Percentiles rank a stretch among this genome's conserved stretches.
Conservation (phyloP, 2,113 vertebrate species). For the Serinus canaria region DNA sequence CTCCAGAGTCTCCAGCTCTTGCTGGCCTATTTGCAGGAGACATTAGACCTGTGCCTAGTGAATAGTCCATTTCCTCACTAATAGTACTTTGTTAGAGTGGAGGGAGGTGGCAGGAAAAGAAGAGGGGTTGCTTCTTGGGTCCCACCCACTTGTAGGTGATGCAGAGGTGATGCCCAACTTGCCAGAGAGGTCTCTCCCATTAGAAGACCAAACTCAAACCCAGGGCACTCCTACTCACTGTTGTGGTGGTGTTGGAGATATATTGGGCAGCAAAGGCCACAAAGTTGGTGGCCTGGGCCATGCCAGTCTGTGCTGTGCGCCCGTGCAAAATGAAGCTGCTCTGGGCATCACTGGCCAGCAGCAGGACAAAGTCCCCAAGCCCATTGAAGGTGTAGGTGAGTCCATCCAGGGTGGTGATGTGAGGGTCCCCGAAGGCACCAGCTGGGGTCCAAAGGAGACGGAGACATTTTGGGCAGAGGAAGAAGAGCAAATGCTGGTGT, state of each 20-base stretch:
- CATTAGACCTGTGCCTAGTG: neutral
- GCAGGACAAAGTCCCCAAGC: conserved; percentile 33
- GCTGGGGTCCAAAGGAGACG: neutral
- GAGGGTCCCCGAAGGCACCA: conserved; percentile 15
- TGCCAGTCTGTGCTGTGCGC: neutral
- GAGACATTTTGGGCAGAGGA: neutral
- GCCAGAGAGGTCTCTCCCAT: neutral
- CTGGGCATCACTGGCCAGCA: neutral
- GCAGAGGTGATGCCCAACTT: neutral
- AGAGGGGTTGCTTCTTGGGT: rapidly evolving
- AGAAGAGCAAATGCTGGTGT: neutral
- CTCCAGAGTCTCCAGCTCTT: neutral
- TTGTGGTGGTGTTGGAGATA: neutral
- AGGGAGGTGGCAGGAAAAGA: neutral
- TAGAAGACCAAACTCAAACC: neutral
- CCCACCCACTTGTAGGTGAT: neutral
- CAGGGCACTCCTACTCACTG: neutral
- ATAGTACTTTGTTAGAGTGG: neutral
- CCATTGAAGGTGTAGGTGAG: conserved; percentile 59
- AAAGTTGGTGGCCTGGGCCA: conserved; percentile 25
- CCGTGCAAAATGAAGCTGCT: neutral
- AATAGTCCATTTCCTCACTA: neutral
- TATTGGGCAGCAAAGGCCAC: conserved; percentile 42
- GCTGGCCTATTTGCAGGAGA: neutral
- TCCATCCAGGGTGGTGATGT: conserved; percentile 54